Percentiles rank a stretch among this genome's conserved stretches.
Evolutionary conservation across 2,888 invertebrate species (phyloP).

Genomic region (Oscheius sp.): DNA sequence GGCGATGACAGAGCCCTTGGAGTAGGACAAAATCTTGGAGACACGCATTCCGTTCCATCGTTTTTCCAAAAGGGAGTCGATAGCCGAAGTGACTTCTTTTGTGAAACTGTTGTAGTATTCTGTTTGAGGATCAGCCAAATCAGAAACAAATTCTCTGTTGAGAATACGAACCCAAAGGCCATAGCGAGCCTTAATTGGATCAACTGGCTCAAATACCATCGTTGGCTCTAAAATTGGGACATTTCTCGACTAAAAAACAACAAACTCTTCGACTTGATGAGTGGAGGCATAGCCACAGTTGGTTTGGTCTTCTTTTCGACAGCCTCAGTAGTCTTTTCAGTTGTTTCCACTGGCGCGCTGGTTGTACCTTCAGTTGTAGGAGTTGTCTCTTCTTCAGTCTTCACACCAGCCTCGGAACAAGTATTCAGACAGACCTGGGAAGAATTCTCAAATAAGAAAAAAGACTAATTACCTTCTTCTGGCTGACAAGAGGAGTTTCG

Average conservation of each 20-base stretch:
- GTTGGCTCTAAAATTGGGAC: conserved; percentile 4
- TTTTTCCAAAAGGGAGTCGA: conserved; percentile 43
- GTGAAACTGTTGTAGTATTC: conserved; percentile 57
- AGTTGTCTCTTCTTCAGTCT: conserved; percentile 3
- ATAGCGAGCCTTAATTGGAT: conserved; percentile 41
- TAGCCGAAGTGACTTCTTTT: conserved; percentile 50
- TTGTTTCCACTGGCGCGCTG: conserved; percentile 7
- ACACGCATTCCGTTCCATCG: conserved; percentile 56
- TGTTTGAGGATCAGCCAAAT: conserved; percentile 49
- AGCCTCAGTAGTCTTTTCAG: conserved; percentile 33
- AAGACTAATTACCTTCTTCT: conserved; percentile 50
- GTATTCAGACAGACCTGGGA: conserved; percentile 33
- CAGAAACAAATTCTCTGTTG: conserved; percentile 54
- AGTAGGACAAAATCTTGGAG: conserved; percentile 50
- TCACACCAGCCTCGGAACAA: conserved; percentile 20
- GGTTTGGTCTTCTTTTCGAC: conserved; percentile 25
- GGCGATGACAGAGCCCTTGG: conserved; percentile 54
- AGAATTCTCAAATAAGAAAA: no score
- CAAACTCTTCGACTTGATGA: conserved; percentile 12
- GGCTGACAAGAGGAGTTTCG: conserved; percentile 55
- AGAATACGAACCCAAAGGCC: conserved; percentile 54
- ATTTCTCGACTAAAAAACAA: not conserved
- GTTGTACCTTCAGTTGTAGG: not conserved
- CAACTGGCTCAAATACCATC: conserved; percentile 37
- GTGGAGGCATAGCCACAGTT: conserved; percentile 23